phyloP scores from a whole-genome alignment of 2,113 vertebrate species.

The Colius striatus region DNA sequence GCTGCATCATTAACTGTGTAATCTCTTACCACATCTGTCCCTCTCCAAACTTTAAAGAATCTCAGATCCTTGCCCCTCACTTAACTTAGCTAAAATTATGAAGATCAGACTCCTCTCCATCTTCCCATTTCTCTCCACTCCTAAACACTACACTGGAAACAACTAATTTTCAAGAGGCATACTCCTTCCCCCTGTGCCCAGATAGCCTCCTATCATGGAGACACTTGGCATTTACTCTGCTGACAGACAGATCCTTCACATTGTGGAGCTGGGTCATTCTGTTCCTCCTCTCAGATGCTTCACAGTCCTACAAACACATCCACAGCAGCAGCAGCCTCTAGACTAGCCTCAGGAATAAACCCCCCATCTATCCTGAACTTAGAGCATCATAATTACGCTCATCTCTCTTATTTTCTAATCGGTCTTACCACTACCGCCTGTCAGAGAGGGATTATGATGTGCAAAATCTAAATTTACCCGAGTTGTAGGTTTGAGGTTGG shows the following conservation, averaged over 20 bases:
- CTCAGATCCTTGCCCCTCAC: background rate
- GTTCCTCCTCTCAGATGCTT: background rate
- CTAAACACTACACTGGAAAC: background rate
- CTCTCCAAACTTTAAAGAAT: background rate
- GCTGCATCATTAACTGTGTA: background rate
- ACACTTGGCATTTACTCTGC: background rate
- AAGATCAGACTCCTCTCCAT: background rate
- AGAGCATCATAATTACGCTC: background rate
- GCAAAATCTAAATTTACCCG: background rate
- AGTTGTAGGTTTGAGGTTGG: background rate
- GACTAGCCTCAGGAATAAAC: background rate
- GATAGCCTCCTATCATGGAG: accelerated
- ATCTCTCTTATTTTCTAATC: background rate
- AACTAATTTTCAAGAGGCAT: background rate
- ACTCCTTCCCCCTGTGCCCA: background rate
- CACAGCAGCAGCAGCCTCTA: background rate
- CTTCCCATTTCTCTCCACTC: background rate
- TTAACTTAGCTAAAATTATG: background rate
- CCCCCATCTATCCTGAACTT: background rate
- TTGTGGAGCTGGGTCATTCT: background rate
- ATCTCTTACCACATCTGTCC: background rate
- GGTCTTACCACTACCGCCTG: no score
- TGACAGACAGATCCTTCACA: background rate
- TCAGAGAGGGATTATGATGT: accelerated
- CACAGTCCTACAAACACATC: background rate